Evolutionary conservation across 2,113 vertebrate genomes (phyloP), one percentile per base, ranked within the genome.

Genomic region (Sardina pilchardus): DNA sequence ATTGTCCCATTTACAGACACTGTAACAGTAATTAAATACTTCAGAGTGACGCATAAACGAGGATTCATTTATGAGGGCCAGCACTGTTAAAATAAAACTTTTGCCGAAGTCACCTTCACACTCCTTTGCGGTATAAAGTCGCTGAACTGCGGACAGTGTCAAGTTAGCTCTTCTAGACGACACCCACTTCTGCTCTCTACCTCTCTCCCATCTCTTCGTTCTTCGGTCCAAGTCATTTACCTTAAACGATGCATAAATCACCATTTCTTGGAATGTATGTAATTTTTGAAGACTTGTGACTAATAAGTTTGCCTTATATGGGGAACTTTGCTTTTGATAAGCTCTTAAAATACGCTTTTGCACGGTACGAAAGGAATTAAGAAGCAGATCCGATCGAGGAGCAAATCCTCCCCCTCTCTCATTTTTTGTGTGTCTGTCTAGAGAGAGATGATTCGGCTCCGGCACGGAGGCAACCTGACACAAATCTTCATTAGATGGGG

Each of bases 401-500:
- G 92, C 88, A 90, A 90, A 53, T 92, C 89, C 83, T 82, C 63
- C 89, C 89, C 59, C 88, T 86, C 82, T 87, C 83, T 82, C 90
- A 81, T 83, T 63, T 78, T 17, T 34, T 36, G n/a, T 78, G 21
- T 85, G 86, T 90, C 30, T 91, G 88, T 92, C 91, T 91, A 91
- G 12, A 10, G 26, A 71, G 87, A 93, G 92, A 93, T 92, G 87
- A 91, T 90, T 91, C 86, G 86, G 88, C 89, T 90, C 90, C 89
- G 86, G 86, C 87, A 78, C 84, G 87, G 86, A 90, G 87, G 90
- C 91, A 90, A 90, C 87, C 14, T 89, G 85, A 91, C 91, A 91
- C 92, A 93, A 88, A 91, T 94, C 93, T 92, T 93, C 89, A 93
- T 94, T 94, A 93, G 92, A 93, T 85, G 88, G 26, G 48, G 88